Evolutionary conservation across 2,888 invertebrate genomes (phyloP).

Genomic region (Lithophane semibrunnea): DNA sequence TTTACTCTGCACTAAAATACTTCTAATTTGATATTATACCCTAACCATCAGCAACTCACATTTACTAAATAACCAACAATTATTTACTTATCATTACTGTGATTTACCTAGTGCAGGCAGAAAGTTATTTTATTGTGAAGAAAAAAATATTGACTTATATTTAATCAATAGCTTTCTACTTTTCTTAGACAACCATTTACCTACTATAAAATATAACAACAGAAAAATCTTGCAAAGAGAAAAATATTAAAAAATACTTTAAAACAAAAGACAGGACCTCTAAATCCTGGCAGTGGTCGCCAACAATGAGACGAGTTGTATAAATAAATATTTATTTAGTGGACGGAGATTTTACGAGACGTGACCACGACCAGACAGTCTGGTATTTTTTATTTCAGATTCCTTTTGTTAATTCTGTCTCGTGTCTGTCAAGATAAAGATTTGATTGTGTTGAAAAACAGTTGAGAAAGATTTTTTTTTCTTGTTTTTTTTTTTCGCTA

Average conservation of each 20-base stretch:
- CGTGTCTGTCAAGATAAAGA: not conserved
- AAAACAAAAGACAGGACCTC: not conserved
- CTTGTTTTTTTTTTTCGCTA: too few relatives aligned
- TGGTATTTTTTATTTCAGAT: conserved; percentile 32
- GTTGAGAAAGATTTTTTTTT: not conserved
- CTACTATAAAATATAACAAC: not conserved
- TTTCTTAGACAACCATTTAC: not conserved
- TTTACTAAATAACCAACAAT: too few relatives aligned
- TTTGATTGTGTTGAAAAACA: conserved; percentile 5
- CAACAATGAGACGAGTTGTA: conserved; percentile 20
- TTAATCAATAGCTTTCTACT: not conserved
- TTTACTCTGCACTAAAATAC: too few relatives aligned
- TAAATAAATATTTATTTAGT: conserved; percentile 40
- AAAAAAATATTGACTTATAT: too few relatives aligned
- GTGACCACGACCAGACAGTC: conserved; percentile 31
- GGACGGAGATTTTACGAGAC: conserved; percentile 11
- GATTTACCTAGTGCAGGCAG: too few relatives aligned
- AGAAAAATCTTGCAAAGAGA: not conserved
- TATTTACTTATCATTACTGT: too few relatives aligned
- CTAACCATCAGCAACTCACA: too few relatives aligned
- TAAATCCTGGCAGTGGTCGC: not conserved
- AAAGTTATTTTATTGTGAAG: too few relatives aligned
- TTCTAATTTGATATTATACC: too few relatives aligned
- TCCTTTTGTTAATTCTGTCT: conserved; percentile 27
- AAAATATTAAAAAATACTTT: not conserved